Evolutionary conservation across 2,888 invertebrate species (phyloP), one percentile per base, ranked within the genome.

Genomic region (Pycnomerus fuliginosus): DNA sequence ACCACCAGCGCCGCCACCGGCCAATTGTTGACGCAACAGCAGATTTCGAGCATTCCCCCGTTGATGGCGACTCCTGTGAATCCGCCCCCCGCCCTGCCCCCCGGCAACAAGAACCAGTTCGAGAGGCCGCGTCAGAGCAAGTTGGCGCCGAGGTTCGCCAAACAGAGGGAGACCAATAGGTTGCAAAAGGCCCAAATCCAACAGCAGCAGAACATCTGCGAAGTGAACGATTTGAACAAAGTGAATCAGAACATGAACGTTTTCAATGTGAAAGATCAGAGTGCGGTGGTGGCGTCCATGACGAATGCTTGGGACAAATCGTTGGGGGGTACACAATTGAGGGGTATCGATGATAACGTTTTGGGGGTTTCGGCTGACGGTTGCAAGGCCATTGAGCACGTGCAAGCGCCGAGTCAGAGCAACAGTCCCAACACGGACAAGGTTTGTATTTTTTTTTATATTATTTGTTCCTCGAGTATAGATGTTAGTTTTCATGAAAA

Each of bases 231-330:
- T 47, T 76, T 79, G 16, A 52, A 46, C 46, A 56, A 68, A 47
- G 59, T 66, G 27, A 67, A 62, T 49, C 62, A 69, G 35, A 67
- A 57, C 28, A 59, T 67, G 28, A 63, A 62, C 20, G 58, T 65
- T 43, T 67, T 69, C 38, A 62, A 57, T 11, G 56, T 69, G 49
- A 68, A 69, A 48, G 68, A 68, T 27, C 14, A 76, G 74, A 15
- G 75, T 79, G 17, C 77, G 83, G 3, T 83, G 85, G 3, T 84
- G 85, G n/a, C 86, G 87, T 1, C 71, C 83, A 2, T 82, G 84
- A 5, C 89, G 86, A 70, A 48, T 27, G 90, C 90, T 2, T 91
- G 91, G 91, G 89, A 89, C 56, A 90, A 90, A 69, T 88, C 90
- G 2, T 83, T 90, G 58, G 82, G 82, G 17, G n/a, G n/a, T n/a